Evolutionary conservation across 1,140 invertebrate species (phyloP).

Genomic region (Trachymyrmex septentrionalis): DNA sequence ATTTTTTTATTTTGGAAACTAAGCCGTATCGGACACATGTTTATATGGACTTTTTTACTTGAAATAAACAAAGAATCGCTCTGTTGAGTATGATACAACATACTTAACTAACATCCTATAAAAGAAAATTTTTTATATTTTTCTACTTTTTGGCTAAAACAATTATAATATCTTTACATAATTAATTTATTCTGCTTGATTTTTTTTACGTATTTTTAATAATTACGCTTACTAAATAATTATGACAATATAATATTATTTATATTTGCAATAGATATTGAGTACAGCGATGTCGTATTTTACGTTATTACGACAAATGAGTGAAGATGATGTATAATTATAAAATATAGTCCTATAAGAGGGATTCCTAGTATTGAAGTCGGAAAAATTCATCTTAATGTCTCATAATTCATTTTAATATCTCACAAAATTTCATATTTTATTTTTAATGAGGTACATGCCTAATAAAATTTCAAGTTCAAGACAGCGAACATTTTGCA

Average conservation of each 20-base stretch:
- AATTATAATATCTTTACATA: neutral
- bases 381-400: neutral
- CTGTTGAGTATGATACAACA: too few species aligned
- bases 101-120: too few species aligned
- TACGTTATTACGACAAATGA: conserved; percentile 64
- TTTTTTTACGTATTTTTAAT: neutral
- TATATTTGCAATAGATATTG: conserved; percentile 52
- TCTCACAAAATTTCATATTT: neutral
- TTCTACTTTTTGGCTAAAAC: neutral
- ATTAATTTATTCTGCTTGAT: neutral
- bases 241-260: neutral
- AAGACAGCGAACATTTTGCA: neutral
- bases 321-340: conserved; percentile 35
- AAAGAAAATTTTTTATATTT: neutral
- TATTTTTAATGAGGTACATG: neutral
- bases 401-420: neutral
- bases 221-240: neutral
- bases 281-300: conserved; percentile 69
- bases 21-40: too few species aligned
- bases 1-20: too few species aligned
- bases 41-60: too few species aligned
- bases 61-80: too few species aligned
- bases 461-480: neutral
- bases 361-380: neutral
- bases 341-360: neutral